Evolutionary conservation across 2,797 vertebrate species (phyloP).

Genomic region (Xerus rutilus): DNA sequence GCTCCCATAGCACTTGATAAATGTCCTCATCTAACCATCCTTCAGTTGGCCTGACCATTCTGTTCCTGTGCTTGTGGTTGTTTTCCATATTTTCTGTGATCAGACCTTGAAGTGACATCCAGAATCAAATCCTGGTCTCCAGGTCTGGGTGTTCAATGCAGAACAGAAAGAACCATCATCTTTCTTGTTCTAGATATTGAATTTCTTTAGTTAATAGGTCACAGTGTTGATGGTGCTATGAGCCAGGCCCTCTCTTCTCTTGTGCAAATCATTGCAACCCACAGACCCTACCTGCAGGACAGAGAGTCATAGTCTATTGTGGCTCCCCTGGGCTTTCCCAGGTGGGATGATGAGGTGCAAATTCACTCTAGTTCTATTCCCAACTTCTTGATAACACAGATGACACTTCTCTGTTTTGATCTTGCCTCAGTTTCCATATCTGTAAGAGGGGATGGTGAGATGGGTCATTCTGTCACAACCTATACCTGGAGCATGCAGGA

Average conservation of each 20-base stretch:
- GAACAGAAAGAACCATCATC: not conserved
- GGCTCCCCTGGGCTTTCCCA: not conserved
- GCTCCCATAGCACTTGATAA: not conserved
- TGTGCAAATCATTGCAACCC: not conserved
- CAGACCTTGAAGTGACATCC: not conserved
- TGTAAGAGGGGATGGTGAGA: not conserved
- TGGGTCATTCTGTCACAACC: not conserved
- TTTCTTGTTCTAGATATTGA: not conserved
- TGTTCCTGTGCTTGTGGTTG: not conserved
- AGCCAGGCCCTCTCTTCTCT: not conserved
- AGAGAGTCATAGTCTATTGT: not conserved
- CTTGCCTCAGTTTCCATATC: slow-evolving; percentile 4
- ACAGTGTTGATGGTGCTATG: not conserved
- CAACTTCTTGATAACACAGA: not conserved
- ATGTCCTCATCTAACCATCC: not conserved
- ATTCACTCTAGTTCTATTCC: not conserved
- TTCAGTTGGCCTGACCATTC: not conserved
- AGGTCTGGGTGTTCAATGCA: not conserved
- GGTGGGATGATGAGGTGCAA: not conserved
- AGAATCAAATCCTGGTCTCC: not conserved
- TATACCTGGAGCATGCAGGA: not conserved
- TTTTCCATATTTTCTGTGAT: not conserved
- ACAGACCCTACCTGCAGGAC: not conserved
- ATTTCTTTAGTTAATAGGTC: not conserved
- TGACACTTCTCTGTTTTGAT: not conserved